Base-by-base conservation (phyloP, 2,797 vertebrate genomes). In the Sebastes miniatus region DNA sequence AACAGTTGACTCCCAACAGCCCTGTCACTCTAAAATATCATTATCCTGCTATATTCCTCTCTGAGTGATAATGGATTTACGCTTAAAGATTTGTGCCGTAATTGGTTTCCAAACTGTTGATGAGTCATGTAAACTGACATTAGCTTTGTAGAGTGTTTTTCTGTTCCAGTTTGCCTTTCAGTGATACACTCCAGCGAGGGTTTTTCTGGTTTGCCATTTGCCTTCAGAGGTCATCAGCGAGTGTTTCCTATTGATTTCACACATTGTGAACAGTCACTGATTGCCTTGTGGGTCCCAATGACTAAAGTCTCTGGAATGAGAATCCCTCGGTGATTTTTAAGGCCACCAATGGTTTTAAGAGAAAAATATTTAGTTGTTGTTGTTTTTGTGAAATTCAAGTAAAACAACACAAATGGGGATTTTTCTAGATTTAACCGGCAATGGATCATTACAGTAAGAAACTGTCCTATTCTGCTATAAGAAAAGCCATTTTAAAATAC, bases 211-310 rank as follows among this genome's bases (percentile, higher is more conserved):
- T 70, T 70, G 24, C 59, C 59, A 3, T 85, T 84, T 77, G 71
- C 54, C 43, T 83, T 78, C 50, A 76, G 84, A 83, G 84, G 77
- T 89, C 84, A 80, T 52, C 76, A 79, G 80, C 43, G 52, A 83
- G 69, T 68, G 72, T 57, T 24, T 77, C 27, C 10, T 50, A 89
- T 91, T 81, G 86, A 92, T 89, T 90, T 70, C 34, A 58, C 75
- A 68, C 72, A 39, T 22, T 70, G 73, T 77, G 39, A 75, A 83
- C 59, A 77, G 24, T 69, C 69, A 54, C 76, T 73, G 83, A 83
- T 75, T 86, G 63, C 57, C n/a, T 64, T n/a, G 8, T 80, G 66
- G 52, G 43, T 56, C 69, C 74, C 70, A 68, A 32, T 81, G 47
- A 74, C 24, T n/a, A 32, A 63, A 39, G 83, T 75, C 54, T 20